phyloP scores from a whole-genome alignment of 1,140 invertebrate genomes.

The Scaptomyza pallida region DNA sequence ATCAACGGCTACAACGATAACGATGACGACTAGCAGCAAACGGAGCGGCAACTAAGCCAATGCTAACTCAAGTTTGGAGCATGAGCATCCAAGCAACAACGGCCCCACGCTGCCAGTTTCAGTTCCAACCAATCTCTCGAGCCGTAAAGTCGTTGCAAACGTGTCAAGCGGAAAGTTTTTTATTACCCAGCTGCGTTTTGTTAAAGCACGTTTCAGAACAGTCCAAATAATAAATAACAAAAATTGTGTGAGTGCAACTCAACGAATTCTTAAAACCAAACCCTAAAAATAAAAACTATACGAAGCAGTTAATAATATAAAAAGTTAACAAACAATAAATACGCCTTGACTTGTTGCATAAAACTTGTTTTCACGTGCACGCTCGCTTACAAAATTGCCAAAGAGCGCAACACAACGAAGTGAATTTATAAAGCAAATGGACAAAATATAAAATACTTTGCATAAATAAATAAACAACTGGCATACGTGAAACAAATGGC shows the following conservation, averaged over 20 bases:
- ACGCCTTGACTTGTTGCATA: constrained; percentile 60
- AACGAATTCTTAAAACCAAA: constrained; percentile 7
- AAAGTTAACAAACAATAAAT: constrained; percentile 14
- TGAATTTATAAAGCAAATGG: constrained; percentile 27
- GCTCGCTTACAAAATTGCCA: constrained; percentile 17
- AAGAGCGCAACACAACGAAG: constrained; percentile 47
- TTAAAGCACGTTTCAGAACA: constrained; percentile 39
- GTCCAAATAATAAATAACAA: neutral
- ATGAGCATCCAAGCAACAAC: constrained; percentile 1
- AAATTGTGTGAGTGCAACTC: constrained; percentile 59
- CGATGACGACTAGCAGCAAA: constrained; percentile 28
- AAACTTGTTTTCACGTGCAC: constrained; percentile 76
- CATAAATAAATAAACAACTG: constrained; percentile 21
- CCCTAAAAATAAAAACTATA: constrained; percentile 22
- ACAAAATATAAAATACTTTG: constrained; percentile 9
- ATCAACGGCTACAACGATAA: constrained; percentile 33
- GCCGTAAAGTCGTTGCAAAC: constrained; percentile 57
- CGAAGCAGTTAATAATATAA: constrained; percentile 14
- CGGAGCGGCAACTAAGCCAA: constrained; percentile 27
- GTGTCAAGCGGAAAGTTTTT: constrained; percentile 59
- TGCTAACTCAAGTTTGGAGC: constrained; percentile 53
- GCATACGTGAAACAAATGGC: constrained; percentile 22
- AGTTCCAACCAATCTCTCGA: constrained; percentile 69
- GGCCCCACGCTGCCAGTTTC: constrained; percentile 43
- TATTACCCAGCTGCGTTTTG: constrained; percentile 22